These are phyloP conservation scores for Intellagama lesueurii DNA, from an alignment of 2,797 vertebrate genomes.

Conservation along the genomic window DNA sequence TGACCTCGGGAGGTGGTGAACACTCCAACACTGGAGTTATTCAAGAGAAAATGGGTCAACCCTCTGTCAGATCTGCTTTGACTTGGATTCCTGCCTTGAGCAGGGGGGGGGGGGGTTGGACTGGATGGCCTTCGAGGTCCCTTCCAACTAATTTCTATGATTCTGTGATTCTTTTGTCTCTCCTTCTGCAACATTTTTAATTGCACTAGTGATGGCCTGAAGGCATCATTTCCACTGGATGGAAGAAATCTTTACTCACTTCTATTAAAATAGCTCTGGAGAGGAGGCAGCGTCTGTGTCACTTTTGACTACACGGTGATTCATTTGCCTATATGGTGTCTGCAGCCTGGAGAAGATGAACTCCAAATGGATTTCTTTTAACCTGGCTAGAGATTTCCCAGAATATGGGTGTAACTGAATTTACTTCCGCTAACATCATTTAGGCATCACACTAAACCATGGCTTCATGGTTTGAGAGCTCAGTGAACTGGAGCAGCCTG, in stretches of 20 bases:
- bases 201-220: background rate
- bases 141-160: too few relatives aligned
- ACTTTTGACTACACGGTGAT: background rate
- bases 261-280: slow-evolving; percentile 22
- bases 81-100: too few relatives aligned
- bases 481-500: too few relatives aligned
- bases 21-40: too few relatives aligned
- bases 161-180: background rate
- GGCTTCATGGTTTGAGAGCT: background rate
- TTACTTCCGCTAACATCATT: background rate
- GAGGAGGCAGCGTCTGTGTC: background rate
- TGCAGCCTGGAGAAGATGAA: too few relatives aligned
- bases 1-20: too few relatives aligned
- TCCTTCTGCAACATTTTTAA: background rate
- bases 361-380: background rate
- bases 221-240: background rate
- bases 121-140: too few relatives aligned
- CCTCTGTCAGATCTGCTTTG: too few relatives aligned
- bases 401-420: background rate
- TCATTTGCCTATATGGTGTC: background rate
- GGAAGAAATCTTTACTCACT: slow-evolving; percentile 8
- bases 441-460: background rate
- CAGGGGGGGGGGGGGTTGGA: too few relatives aligned
- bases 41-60: too few relatives aligned
- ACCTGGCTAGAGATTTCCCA: background rate